Conservation (phyloP, 2,888 invertebrate species). For the Lumbricus terrestris region DNA sequence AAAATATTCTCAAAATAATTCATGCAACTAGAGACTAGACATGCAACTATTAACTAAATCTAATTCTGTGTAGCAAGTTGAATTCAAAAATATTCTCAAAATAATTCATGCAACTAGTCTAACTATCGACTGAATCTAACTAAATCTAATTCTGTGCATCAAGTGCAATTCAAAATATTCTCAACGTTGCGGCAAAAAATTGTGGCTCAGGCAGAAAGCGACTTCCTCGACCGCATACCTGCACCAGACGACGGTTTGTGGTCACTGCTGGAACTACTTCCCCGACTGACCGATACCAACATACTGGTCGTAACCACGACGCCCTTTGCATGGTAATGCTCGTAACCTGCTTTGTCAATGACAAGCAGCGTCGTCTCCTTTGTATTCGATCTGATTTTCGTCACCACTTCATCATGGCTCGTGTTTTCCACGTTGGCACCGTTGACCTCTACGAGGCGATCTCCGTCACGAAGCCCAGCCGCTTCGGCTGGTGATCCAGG, state of each 20-base stretch:
- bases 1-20: not conserved
- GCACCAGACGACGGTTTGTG: not conserved
- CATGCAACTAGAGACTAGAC: too few species aligned
- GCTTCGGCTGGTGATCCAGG: slow-evolving; percentile 30
- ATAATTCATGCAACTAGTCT: too few species aligned
- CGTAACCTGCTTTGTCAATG: slow-evolving; percentile 73
- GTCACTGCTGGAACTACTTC: not conserved
- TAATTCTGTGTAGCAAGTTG: too few species aligned
- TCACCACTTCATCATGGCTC: slow-evolving; percentile 70
- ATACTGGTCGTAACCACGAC: slow-evolving; percentile 57
- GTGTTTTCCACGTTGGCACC: slow-evolving; percentile 24
- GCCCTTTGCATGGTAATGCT: slow-evolving; percentile 69
- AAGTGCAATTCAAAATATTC: not conserved
- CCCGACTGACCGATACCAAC: not conserved
- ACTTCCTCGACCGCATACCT: not conserved
- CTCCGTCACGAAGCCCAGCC: slow-evolving; percentile 31
- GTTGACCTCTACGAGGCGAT: slow-evolving; percentile 35
- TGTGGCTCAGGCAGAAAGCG: not conserved
- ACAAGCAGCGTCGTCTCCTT: slow-evolving; percentile 87
- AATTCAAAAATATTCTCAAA: not conserved
- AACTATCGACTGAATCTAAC: too few species aligned
- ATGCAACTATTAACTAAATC: too few species aligned
- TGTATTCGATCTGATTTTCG: slow-evolving; percentile 76
- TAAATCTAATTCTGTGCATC: too few species aligned
- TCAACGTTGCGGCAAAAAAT: not conserved